Evolutionary conservation across 2,113 vertebrate genomes (phyloP).

Genomic region (Cebidichthys violaceus): DNA sequence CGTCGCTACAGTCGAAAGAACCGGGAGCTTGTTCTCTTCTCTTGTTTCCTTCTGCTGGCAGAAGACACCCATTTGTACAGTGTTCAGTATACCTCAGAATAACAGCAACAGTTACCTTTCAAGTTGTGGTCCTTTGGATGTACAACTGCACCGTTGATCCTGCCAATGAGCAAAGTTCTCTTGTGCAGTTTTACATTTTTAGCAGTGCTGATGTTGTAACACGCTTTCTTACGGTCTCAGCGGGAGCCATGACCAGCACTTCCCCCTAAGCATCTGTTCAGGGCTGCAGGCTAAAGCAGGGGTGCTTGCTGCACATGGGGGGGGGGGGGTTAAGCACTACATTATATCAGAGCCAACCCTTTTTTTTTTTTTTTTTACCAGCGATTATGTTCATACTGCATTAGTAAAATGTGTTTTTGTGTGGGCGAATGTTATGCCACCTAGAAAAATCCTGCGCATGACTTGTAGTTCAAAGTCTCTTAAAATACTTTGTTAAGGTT

Average conservation of each 20-base stretch:
- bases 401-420: neutral
- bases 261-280: conserved; percentile 64
- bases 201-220: conserved; percentile 36
- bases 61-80: neutral
- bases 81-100: neutral
- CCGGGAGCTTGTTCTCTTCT: neutral
- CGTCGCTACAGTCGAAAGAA: conserved; percentile 5
- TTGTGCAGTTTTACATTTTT: conserved; percentile 35
- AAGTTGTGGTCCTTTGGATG: neutral
- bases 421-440: neutral
- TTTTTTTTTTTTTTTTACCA: neutral
- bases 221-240: conserved; percentile 45
- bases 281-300: conserved; percentile 39
- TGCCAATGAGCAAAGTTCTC: conserved; percentile 22
- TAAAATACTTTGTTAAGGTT: neutral
- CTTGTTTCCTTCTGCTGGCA: neutral
- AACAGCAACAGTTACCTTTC: conserved; percentile 1
- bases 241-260: conserved; percentile 37
- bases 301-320: conserved; percentile 39
- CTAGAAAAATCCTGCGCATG: neutral
- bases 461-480: neutral
- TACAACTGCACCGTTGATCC: neutral
- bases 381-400: conserved; percentile 6
- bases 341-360: conserved; percentile 33
- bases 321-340: conserved; percentile 55